Conservation (phyloP, 2,113 vertebrate genomes). For the Mobula hypostoma region DNA sequence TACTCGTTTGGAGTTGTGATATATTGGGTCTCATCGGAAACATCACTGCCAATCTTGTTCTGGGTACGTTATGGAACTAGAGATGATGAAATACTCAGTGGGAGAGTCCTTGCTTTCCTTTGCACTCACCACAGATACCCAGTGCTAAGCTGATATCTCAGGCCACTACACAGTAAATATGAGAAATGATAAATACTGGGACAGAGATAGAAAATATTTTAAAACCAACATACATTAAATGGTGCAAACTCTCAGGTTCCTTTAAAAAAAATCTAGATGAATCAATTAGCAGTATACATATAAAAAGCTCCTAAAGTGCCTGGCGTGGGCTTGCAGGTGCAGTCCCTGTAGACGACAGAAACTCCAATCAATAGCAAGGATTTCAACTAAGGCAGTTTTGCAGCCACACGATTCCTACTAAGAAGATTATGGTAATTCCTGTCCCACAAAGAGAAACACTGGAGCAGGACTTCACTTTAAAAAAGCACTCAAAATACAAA, state of each 20-base stretch:
- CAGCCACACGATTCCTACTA: slow-evolving; percentile 35
- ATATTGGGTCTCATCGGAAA: background rate
- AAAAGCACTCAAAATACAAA: slow-evolving; percentile 36
- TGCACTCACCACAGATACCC: background rate
- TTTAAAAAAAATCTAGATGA: slow-evolving; percentile 46
- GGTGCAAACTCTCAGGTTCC: slow-evolving; percentile 4
- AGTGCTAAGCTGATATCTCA: background rate
- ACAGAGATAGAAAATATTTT: background rate
- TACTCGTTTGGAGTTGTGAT: background rate
- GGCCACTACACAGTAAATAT: background rate
- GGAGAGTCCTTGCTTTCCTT: background rate
- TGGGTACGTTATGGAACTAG: background rate
- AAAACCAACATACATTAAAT: background rate
- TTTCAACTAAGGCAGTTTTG: slow-evolving; percentile 27
- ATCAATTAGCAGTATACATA: slow-evolving; percentile 49
- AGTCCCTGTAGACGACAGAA: slow-evolving; percentile 13
- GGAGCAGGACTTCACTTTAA: slow-evolving; percentile 35
- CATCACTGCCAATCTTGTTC: background rate
- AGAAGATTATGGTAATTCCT: slow-evolving; percentile 35
- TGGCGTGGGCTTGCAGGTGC: slow-evolving; percentile 10
- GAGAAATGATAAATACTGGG: background rate
- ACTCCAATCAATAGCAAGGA: slow-evolving; percentile 26
- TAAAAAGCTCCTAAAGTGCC: background rate
- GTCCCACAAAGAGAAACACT: slow-evolving; percentile 17
- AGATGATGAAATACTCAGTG: background rate